phyloP scores from a whole-genome alignment of 2,797 vertebrate genomes.

The Atherinosoma microstoma region DNA sequence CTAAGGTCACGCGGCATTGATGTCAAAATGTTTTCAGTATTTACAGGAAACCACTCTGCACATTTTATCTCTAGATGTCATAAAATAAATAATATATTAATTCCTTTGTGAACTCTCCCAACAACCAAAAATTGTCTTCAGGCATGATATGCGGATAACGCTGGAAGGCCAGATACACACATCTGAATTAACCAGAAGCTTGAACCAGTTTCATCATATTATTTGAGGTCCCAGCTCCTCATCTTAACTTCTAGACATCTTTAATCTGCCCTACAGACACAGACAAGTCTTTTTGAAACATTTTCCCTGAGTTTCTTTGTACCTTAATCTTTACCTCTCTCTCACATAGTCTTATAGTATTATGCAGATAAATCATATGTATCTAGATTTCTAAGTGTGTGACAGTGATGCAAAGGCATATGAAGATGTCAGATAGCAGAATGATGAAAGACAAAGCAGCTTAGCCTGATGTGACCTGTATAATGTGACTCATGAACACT shows the following conservation, averaged over 20 bases:
- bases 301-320: constrained; percentile 8
- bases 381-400: constrained; percentile 38
- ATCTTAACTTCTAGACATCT: constrained; percentile 21
- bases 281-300: constrained; percentile 14
- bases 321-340: constrained; percentile 11
- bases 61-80: constrained; percentile 8
- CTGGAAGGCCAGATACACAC: constrained; percentile 9
- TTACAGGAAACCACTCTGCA: constrained; percentile 9
- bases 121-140: constrained; percentile 4
- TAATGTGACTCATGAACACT: constrained; percentile 14
- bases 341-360: constrained; percentile 7
- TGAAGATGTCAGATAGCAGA: constrained; percentile 54
- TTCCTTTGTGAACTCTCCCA: not conserved
- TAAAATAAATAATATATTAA: constrained; percentile 14
- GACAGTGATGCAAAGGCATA: constrained; percentile 50
- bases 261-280: constrained; percentile 16
- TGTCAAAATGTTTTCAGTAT: constrained; percentile 24
- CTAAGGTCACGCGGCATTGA: not conserved
- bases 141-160: not conserved
- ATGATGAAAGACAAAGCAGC: constrained; percentile 57
- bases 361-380: constrained; percentile 25
- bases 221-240: not conserved
- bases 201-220: constrained; percentile 28
- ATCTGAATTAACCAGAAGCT: constrained; percentile 9
- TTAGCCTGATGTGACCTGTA: constrained; percentile 56